These are phyloP conservation scores for Calonectris borealis DNA, from an alignment of 2,113 vertebrate species.

Conservation along the genomic window DNA sequence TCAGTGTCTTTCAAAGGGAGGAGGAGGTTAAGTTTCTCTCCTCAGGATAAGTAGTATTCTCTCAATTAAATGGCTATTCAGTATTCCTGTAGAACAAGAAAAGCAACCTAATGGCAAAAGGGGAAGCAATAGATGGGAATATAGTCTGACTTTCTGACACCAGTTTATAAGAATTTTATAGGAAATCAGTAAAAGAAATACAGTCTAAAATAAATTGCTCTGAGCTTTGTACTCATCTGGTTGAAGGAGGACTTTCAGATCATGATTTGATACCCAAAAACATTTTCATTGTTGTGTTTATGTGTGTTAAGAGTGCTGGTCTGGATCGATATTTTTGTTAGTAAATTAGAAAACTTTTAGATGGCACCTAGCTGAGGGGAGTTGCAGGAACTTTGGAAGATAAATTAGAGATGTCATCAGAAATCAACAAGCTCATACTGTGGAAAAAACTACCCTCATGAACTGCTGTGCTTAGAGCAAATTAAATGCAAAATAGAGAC, in stretches of 20 bases:
- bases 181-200: not conserved
- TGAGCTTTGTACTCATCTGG: not conserved
- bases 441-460: not conserved
- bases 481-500: not conserved
- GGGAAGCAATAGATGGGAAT: not conserved
- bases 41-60: not conserved
- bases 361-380: not conserved
- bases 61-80: not conserved
- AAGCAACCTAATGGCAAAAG: not conserved
- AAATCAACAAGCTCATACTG: not conserved
- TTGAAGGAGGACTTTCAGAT: not conserved
- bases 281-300: not conserved
- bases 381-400: not conserved
- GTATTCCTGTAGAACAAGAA: not conserved
- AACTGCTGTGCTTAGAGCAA: not conserved
- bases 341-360: not conserved
- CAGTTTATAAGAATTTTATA: not conserved
- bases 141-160: not conserved
- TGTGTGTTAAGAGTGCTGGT: not conserved
- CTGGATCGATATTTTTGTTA: not conserved
- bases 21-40: not conserved
- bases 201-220: not conserved
- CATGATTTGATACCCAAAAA: not conserved
- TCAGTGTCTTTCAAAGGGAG: not conserved
- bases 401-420: not conserved